phyloP scores from a whole-genome alignment of 2,797 vertebrate species.

The Helarctos malayanus region DNA sequence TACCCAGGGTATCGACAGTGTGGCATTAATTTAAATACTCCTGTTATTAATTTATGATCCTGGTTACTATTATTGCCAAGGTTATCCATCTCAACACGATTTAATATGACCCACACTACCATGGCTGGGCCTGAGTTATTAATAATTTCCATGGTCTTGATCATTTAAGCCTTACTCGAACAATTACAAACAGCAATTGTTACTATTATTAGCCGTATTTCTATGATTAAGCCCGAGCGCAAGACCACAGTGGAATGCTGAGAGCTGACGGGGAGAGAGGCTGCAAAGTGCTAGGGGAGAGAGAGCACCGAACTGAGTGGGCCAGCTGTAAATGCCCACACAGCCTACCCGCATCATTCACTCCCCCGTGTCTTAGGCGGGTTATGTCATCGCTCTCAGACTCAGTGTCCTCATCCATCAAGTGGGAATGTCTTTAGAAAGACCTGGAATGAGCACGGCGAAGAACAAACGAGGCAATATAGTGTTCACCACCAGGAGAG shows the following conservation, averaged over 20 bases:
- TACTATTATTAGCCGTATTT: constrained; percentile 81
- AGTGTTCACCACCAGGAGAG: neutral
- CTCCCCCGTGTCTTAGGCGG: neutral
- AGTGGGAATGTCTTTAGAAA: neutral
- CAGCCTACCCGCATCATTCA: accelerated
- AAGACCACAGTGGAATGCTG: constrained; percentile 6
- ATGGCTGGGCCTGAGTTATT: constrained; percentile 75
- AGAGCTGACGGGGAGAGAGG: neutral
- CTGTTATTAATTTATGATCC: constrained; percentile 83
- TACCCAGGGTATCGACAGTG: constrained; percentile 62
- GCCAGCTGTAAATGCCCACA: too few species aligned
- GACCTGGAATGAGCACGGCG: neutral
- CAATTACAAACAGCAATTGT: constrained; percentile 80
- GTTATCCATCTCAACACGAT: constrained; percentile 81
- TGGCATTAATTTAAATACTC: constrained; percentile 82
- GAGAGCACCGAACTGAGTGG: neutral
- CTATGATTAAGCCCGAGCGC: constrained; percentile 66
- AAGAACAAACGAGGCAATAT: neutral
- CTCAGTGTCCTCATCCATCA: constrained; percentile 48
- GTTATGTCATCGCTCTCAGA: neutral
- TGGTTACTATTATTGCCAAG: constrained; percentile 80
- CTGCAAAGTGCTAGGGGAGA: neutral
- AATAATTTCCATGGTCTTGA: constrained; percentile 81
- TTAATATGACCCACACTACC: constrained; percentile 78
- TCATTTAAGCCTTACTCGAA: constrained; percentile 73